Evolutionary conservation across 2,113 vertebrate species (phyloP).

Genomic region (Hyperopisus bebe): DNA sequence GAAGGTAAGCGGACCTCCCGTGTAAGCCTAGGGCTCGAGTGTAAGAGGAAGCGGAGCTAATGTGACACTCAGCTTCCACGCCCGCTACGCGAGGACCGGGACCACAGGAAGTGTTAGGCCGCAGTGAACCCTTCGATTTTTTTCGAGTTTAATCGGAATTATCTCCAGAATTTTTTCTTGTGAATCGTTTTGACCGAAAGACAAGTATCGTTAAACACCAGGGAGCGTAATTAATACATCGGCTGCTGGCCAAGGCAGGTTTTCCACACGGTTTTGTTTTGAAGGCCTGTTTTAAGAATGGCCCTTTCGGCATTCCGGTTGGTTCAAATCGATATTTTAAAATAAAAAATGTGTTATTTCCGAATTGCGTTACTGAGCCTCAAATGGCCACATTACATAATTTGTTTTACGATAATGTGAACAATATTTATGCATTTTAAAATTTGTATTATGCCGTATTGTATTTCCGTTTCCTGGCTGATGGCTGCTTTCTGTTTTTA

Average conservation of each 20-base stretch:
- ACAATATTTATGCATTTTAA: background rate
- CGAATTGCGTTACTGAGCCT: background rate
- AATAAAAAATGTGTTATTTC: background rate
- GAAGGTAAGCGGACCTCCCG: constrained; percentile 58
- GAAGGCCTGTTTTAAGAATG: constrained; percentile 3
- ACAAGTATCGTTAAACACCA: background rate
- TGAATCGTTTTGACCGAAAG: background rate
- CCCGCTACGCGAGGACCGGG: constrained; percentile 40
- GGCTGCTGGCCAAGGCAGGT: background rate
- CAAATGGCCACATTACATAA: background rate
- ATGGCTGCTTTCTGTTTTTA: constrained; percentile 8
- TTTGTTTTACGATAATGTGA: background rate
- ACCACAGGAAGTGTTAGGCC: constrained; percentile 43
- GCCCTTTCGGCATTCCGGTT: constrained; percentile 12
- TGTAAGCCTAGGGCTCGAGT: constrained; percentile 47
- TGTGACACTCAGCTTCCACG: background rate
- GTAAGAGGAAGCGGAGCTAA: constrained; percentile 23
- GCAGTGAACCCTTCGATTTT: background rate
- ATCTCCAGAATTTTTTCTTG: background rate
- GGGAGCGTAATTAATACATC: background rate
- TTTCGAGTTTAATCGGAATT: background rate
- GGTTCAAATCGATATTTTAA: constrained; percentile 19
- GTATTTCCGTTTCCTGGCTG: constrained; percentile 26
- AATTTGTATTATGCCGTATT: constrained; percentile 11
- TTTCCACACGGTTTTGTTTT: constrained; percentile 9